phyloP scores from a whole-genome alignment of 2,888 invertebrate species.

The Loripinus fragilis region DNA sequence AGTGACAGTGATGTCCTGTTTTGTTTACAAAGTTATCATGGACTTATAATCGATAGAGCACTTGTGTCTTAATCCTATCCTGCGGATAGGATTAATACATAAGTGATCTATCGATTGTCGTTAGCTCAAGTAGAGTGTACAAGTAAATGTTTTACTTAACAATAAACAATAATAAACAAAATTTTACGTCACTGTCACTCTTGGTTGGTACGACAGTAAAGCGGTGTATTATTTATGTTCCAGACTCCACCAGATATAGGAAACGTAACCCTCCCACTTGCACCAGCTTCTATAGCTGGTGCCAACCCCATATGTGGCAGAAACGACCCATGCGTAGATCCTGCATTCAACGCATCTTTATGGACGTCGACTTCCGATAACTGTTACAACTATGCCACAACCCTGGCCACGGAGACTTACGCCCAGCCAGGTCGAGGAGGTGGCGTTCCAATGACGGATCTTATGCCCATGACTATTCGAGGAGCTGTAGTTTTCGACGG shows the following conservation, averaged over 20 bases:
- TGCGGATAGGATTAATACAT: too few relatives aligned
- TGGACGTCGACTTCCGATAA: background rate
- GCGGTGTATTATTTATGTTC: background rate
- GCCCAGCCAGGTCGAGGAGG: constrained; percentile 14
- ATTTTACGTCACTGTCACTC: too few relatives aligned
- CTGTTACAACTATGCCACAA: constrained; percentile 7
- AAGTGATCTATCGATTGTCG: too few relatives aligned
- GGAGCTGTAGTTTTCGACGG: background rate
- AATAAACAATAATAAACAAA: too few relatives aligned
- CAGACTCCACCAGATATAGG: constrained; percentile 2
- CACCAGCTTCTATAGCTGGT: background rate
- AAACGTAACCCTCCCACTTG: background rate
- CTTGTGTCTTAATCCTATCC: too few relatives aligned
- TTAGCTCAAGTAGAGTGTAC: too few relatives aligned
- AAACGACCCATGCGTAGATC: background rate
- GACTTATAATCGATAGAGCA: too few relatives aligned
- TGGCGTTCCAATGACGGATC: background rate
- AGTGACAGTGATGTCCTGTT: too few relatives aligned
- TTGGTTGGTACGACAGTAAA: too few relatives aligned
- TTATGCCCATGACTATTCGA: background rate
- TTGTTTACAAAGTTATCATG: too few relatives aligned
- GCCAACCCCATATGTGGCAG: background rate
- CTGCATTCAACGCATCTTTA: background rate
- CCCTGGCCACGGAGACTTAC: background rate
- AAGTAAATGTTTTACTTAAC: too few relatives aligned